Base-by-base conservation (phyloP, 2,888 invertebrate species). In the Punctoribates punctum region DNA sequence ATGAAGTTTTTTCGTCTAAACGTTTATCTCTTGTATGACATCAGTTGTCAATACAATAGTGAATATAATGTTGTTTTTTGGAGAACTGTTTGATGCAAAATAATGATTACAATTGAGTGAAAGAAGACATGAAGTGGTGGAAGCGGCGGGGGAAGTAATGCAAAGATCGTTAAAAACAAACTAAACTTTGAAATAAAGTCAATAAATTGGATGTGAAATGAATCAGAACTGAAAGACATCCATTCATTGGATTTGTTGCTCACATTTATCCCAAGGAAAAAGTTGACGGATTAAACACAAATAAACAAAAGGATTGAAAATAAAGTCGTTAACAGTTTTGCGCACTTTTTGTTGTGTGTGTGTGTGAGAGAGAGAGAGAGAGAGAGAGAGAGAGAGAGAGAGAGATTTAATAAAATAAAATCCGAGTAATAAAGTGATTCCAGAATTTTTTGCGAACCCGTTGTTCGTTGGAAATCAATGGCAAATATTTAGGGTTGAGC, bases 11-110 rank as follows among this genome's bases (percentile, higher is more conserved):
- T 62, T 27, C 9, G 54, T 25, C 27, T 27, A 34, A 34, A 34
- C 34, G 34, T 29, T 57, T 25, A 62, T 62, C 62, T 27, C 62
- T 62, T 62, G 11, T 62, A 13, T 62, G 62, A 62, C 62, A 62
- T 62, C 62, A 29, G 27, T 62, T 62, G 62, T 62, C 62, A 62
- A 62, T 62, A 62, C 29, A 62, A 27, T 9, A 62, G 27, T 62
- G 15, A 29, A 62, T 62, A 13, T 62, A 25, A 27, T 62, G 62
- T 62, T 62, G 29, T 25, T 62, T 60, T 51, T 20, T 51, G 17
- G 51, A 51, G 51, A 51, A 27, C 62, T 13, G 27, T 62, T 62
- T 25, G 62, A 62, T 62, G 62, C 62, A 27, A 62, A 62, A 62
- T 62, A 62, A 62, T 62, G 62, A 62, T 62, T 27, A 29, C 29